Evolutionary conservation across 2,797 vertebrate genomes (phyloP), one percentile per base, ranked within the genome.

Genomic region (Spondyliosoma cantharus): DNA sequence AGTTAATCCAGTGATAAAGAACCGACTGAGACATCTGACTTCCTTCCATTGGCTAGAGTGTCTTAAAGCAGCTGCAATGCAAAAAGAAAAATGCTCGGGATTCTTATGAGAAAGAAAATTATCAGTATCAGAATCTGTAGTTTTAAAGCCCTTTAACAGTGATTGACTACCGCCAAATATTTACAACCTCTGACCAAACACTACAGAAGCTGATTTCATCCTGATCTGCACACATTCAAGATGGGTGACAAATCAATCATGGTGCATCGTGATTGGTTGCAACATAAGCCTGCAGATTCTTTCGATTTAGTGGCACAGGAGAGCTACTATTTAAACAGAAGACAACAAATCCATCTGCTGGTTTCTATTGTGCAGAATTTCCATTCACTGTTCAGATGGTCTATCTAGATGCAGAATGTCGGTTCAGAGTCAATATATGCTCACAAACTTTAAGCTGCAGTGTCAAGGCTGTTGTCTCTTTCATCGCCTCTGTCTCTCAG

Each of bases 291-390:
- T 57, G 59, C 37, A 54, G 67, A 82, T 75, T 74, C 66, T 24
- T 25, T 43, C 76, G 84, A 85, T 83, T 86, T 64, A 64, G 70
- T 25, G 37, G 49, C 57, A 83, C 56, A 72, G 78, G 32, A 63
- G 49, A 83, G 68, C 66, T 62, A 60, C 77, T 60, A 72, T 79
- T 76, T 63, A 74, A 81, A 76, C 42, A 58, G 32, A 60, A 68
- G 68, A 64, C 57, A 74, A 56, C 46, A 66, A 78, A 76, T 72
- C 80, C 74, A 77, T 83, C 80, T 86, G 79, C 12, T 56, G 48
- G 57, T 24, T 59, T 78, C 4, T 58, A 3, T 29, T 37, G 64
- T 43, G 24, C 5, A 48, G n/a, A 22, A 58, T 37, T 70, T 59
- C 25, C 19, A 14, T 62, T 68, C 42, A 49, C 24, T 52, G 29